Evolutionary conservation across 2,113 vertebrate species (phyloP).

Genomic region (Ctenodactylus gundi): DNA sequence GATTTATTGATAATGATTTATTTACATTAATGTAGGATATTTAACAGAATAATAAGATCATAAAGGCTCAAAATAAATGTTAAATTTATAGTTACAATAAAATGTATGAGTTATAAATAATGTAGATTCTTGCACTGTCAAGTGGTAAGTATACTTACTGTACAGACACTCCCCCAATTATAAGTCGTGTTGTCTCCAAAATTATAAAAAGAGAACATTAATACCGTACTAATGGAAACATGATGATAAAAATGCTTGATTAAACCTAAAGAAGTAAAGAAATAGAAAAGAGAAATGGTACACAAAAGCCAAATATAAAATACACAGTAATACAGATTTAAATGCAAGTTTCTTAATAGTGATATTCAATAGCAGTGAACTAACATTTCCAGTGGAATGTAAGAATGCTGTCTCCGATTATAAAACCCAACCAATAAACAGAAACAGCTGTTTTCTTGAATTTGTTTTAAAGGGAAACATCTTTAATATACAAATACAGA

Average conservation of each 20-base stretch:
- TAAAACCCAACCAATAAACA: neutral
- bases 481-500: neutral
- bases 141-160: neutral
- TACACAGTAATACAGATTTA: neutral
- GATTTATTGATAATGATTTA: too few species aligned
- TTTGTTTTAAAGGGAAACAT: neutral
- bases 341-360: neutral
- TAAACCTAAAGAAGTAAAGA: neutral
- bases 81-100: neutral
- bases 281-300: neutral
- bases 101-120: neutral
- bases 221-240: neutral
- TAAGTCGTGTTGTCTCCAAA: neutral
- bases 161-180: neutral
- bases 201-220: neutral
- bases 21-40: neutral
- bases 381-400: neutral
- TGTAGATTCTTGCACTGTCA: neutral
- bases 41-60: neutral
- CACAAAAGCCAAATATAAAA: neutral
- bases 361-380: neutral
- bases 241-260: neutral
- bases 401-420: neutral
- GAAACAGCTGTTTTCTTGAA: neutral
- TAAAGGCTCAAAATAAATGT: neutral